These are phyloP conservation scores for Plectus sambesii DNA, from an alignment of 1,140 invertebrate species.

Conservation along the genomic window DNA sequence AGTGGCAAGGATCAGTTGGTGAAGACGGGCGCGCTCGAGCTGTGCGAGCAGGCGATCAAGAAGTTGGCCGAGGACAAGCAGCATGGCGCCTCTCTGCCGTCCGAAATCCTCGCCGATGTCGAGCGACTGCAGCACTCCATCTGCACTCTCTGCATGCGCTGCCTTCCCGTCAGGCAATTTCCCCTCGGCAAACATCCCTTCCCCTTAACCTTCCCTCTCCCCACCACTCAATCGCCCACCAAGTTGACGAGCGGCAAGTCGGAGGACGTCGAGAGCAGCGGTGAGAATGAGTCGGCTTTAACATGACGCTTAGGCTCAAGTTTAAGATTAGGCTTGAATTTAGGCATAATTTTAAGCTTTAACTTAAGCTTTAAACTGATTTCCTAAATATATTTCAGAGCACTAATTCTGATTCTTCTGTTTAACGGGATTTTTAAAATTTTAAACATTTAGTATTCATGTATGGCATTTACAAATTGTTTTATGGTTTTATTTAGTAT, in stretches of 20 bases:
- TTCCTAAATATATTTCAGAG: neutral
- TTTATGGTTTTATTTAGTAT: too few relatives aligned
- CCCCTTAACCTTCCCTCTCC: slow-evolving; percentile 28
- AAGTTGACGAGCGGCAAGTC: neutral
- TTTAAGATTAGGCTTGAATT: too few relatives aligned
- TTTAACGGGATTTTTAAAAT: neutral
- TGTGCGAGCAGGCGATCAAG: slow-evolving; percentile 24
- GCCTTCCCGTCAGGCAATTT: slow-evolving; percentile 28
- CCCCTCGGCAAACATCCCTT: slow-evolving; percentile 20
- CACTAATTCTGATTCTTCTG: neutral
- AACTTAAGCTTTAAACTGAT: slow-evolving; percentile 9
- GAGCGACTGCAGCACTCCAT: slow-evolving; percentile 32
- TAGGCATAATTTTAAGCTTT: slow-evolving; percentile 1
- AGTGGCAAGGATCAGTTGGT: slow-evolving; percentile 21
- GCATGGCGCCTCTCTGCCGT: neutral
- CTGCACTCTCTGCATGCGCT: slow-evolving; percentile 34
- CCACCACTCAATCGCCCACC: slow-evolving; percentile 10
- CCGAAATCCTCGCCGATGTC: slow-evolving; percentile 7
- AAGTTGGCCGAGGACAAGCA: slow-evolving; percentile 17
- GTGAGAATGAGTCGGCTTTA: too few relatives aligned
- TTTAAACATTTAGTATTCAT: too few relatives aligned
- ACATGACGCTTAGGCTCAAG: too few relatives aligned
- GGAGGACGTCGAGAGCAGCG: slow-evolving; percentile 13
- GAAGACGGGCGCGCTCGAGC: slow-evolving; percentile 12
- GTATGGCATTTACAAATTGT: too few relatives aligned